These are phyloP conservation scores for Clamator glandarius DNA, from an alignment of 2,797 vertebrate species.

Conservation along the genomic window DNA sequence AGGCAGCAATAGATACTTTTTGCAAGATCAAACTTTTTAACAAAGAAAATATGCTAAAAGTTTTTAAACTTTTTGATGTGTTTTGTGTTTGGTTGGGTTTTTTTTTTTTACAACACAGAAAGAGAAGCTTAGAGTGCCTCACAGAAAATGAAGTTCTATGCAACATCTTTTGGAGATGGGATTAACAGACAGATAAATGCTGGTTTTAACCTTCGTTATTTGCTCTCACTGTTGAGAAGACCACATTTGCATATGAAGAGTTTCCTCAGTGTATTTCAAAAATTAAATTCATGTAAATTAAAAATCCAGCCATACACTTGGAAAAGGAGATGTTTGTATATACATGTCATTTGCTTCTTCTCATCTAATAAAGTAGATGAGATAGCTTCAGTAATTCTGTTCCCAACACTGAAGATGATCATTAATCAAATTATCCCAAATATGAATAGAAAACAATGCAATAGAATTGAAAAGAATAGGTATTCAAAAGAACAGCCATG, in stretches of 20 bases:
- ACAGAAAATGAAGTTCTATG: neutral
- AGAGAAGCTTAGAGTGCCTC: neutral
- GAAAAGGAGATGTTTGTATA: neutral
- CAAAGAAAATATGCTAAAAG: neutral
- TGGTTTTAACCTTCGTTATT: conserved; percentile 14
- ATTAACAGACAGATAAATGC: neutral
- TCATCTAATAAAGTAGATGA: neutral
- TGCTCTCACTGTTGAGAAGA: conserved; percentile 24
- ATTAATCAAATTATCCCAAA: conserved; percentile 60
- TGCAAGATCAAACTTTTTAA: neutral
- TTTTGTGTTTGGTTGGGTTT: neutral
- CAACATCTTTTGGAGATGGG: neutral
- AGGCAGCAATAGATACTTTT: neutral
- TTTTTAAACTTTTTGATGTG: neutral
- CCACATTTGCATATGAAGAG: conserved; percentile 38
- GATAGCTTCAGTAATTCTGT: conserved; percentile 23
- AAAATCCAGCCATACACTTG: conserved; percentile 13
- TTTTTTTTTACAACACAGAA: neutral
- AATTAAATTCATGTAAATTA: conserved; percentile 42
- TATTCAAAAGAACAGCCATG: conserved; percentile 54
- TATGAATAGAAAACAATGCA: conserved; percentile 48
- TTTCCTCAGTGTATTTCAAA: neutral
- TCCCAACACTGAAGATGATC: neutral
- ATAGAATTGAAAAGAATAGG: conserved; percentile 36
- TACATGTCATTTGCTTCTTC: conserved; percentile 7